Conservation (phyloP, 2,888 invertebrate genomes). For the Zygogramma bicolorata region DNA sequence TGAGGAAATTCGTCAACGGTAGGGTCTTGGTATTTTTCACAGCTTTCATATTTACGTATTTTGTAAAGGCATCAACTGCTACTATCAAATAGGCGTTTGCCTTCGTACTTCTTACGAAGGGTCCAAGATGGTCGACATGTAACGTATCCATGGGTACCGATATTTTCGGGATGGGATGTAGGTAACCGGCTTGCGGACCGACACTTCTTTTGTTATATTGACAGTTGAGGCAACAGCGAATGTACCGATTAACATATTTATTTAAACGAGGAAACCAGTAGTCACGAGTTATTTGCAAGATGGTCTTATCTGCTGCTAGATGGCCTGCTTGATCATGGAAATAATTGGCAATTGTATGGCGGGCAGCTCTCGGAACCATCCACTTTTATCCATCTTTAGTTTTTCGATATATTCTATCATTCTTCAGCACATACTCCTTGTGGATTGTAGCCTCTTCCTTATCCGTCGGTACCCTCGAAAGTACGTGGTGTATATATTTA, state of each 20-base stretch:
- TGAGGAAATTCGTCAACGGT: slow-evolving; percentile 15
- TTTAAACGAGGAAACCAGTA: slow-evolving; percentile 43
- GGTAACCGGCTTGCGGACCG: too few relatives aligned
- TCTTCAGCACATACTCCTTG: slow-evolving; percentile 2
- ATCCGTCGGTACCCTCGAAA: not conserved
- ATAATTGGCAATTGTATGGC: not conserved
- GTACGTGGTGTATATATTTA: not conserved
- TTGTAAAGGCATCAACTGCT: slow-evolving; percentile 54
- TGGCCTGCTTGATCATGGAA: slow-evolving; percentile 19
- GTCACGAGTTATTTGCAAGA: not conserved
- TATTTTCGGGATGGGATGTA: slow-evolving; percentile 26
- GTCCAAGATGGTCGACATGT: slow-evolving; percentile 33
- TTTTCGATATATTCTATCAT: slow-evolving; percentile 2
- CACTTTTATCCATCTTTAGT: slow-evolving; percentile 6
- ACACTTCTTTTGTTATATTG: slow-evolving; percentile 16
- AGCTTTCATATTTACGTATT: slow-evolving; percentile 53
- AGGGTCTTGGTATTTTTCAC: slow-evolving; percentile 30
- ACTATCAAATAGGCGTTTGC: slow-evolving; percentile 48
- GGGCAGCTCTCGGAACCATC: slow-evolving; percentile 10
- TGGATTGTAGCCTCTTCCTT: slow-evolving; percentile 9
- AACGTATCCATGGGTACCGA: slow-evolving; percentile 29
- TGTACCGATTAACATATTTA: slow-evolving; percentile 20
- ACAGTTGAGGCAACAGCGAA: slow-evolving; percentile 24
- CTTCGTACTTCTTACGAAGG: slow-evolving; percentile 20
- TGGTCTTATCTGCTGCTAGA: slow-evolving; percentile 23